phyloP scores from a whole-genome alignment of 2,797 vertebrate genomes.

The Ptychobarbus kaznakovi region DNA sequence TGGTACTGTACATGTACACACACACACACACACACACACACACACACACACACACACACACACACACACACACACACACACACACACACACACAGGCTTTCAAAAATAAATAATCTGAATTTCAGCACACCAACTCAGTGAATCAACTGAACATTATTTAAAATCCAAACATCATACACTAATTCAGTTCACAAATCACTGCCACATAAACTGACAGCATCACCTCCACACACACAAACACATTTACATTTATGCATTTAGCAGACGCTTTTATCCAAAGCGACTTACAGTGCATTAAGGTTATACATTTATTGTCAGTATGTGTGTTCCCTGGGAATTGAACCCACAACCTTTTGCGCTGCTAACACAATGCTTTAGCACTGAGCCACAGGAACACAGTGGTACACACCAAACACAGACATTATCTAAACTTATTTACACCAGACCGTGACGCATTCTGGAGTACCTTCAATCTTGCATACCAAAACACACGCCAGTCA shows the following conservation, averaged over 20 bases:
- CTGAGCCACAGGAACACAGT: no score
- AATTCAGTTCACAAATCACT: constrained; percentile 8
- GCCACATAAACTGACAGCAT: not conserved
- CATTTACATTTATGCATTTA: no score
- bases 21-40: not conserved
- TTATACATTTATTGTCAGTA: no score
- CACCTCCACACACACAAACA: constrained; percentile 29
- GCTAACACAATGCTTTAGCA: no score
- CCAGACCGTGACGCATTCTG: not conserved
- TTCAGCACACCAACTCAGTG: not conserved
- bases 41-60: constrained; percentile 3
- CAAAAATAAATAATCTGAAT: not conserved
- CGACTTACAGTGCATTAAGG: no score
- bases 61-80: no score
- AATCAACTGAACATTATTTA: not conserved
- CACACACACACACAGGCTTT: not conserved
- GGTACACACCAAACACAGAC: constrained; percentile 14
- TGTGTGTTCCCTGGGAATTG: no score
- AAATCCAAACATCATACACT: constrained; percentile 19
- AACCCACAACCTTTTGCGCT: no score
- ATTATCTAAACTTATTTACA: constrained; percentile 27
- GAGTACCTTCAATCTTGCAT: not conserved
- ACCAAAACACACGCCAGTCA: not conserved
- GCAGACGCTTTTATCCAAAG: no score
- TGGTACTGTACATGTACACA: not conserved